A percentile compares a stretch with the other conserved stretches of the same genome.
Evolutionary conservation across 2,113 vertebrate genomes (phyloP).

Genomic region (Propithecus coquereli): DNA sequence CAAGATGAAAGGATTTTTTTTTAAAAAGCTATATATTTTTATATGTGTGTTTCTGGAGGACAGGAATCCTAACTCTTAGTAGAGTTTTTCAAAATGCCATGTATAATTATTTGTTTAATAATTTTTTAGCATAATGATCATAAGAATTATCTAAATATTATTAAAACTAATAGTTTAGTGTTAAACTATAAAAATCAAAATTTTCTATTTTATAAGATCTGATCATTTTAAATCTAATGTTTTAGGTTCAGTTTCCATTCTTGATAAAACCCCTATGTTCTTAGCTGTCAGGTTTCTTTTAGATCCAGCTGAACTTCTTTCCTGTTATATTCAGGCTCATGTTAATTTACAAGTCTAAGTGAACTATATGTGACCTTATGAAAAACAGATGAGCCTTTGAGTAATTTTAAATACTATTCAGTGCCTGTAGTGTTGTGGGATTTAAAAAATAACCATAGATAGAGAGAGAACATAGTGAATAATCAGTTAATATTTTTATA

Average conservation of each 20-base stretch:
- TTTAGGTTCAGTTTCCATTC: neutral
- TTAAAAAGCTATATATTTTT: neutral
- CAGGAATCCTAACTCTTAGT: neutral
- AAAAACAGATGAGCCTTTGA: conserved; percentile 23
- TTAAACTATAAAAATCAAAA: neutral
- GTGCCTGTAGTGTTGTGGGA: neutral
- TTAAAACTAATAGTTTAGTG: neutral
- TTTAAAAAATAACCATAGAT: neutral
- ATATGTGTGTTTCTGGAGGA: neutral
- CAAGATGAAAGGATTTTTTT: neutral
- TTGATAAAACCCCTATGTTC: neutral
- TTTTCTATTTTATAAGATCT: neutral
- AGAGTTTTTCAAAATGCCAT: conserved; percentile 17
- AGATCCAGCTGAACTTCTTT: neutral
- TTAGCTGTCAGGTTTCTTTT: neutral
- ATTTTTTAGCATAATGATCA: conserved; percentile 9
- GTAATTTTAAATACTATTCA: neutral
- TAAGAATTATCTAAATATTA: neutral
- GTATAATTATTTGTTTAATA: neutral
- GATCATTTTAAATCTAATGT: neutral
- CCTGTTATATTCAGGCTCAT: neutral
- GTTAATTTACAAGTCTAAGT: neutral
- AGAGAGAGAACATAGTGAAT: conserved; percentile 1
- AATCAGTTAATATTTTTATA: conserved; percentile 29
- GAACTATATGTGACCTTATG: neutral